Percentiles rank a stretch among this genome's conserved stretches.
Evolutionary conservation across 2,888 invertebrate species (phyloP).

Genomic region (Tromatobia lineatoria): DNA sequence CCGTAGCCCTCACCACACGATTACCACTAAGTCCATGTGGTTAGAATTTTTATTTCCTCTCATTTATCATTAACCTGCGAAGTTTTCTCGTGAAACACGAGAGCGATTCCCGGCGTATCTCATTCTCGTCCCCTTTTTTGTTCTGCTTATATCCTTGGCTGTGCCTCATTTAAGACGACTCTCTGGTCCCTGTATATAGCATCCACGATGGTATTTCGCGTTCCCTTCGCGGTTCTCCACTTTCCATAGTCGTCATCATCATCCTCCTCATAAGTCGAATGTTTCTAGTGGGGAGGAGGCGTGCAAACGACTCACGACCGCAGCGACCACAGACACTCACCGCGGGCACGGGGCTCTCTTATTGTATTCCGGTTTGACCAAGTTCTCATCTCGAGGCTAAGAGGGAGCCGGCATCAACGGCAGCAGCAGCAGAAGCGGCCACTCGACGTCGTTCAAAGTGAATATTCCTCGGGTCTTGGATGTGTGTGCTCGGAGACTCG

Average conservation of each 20-base stretch:
- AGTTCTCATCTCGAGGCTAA: slow-evolving; percentile 62
- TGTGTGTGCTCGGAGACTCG: slow-evolving; percentile 62
- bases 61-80: slow-evolving; percentile 49
- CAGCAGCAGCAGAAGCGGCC: slow-evolving; percentile 34
- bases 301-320: slow-evolving; percentile 67
- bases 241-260: slow-evolving; percentile 42
- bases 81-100: slow-evolving; percentile 41
- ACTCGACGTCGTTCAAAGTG: slow-evolving; percentile 69
- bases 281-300: slow-evolving; percentile 43
- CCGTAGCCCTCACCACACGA: background rate
- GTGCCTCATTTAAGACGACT: slow-evolving; percentile 23
- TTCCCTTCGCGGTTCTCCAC: slow-evolving; percentile 39
- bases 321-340: slow-evolving; percentile 56
- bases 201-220: background rate
- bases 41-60: slow-evolving; percentile 22
- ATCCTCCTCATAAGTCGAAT: slow-evolving; percentile 54
- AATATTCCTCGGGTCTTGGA: slow-evolving; percentile 60
- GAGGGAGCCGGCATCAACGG: slow-evolving; percentile 39
- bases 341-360: slow-evolving; percentile 44
- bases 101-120: slow-evolving; percentile 44
- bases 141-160: background rate
- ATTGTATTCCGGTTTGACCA: slow-evolving; percentile 67
- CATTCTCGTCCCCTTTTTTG: background rate
- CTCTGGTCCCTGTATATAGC: slow-evolving; percentile 7
- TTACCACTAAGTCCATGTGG: background rate